phyloP scores from a whole-genome alignment of 2,888 invertebrate species.

The Ophion ellenae region DNA sequence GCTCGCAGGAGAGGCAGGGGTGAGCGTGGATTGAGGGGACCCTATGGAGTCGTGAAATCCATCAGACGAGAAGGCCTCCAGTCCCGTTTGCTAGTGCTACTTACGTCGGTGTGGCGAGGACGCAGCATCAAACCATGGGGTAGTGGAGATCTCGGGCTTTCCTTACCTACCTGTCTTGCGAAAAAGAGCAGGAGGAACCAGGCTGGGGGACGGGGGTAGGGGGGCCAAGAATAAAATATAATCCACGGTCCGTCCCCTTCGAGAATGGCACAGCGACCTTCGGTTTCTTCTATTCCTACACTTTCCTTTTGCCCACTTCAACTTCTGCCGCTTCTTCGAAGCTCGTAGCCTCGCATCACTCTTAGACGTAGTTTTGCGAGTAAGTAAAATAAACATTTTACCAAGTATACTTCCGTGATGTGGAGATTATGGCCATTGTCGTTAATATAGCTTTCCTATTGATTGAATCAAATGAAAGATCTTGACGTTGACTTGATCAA shows the following conservation, averaged over 20 bases:
- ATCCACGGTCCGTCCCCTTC: slow-evolving; percentile 79
- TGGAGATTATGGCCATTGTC: too few species aligned
- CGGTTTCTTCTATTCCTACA: slow-evolving; percentile 65
- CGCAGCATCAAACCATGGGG: slow-evolving; percentile 74
- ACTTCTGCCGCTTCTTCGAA: slow-evolving; percentile 53
- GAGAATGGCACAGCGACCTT: slow-evolving; percentile 71
- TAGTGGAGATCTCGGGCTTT: slow-evolving; percentile 68
- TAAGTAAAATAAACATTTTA: not conserved
- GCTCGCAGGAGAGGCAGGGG: slow-evolving; percentile 69
- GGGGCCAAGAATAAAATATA: slow-evolving; percentile 79
- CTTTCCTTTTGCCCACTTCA: slow-evolving; percentile 51
- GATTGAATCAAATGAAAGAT: not conserved
- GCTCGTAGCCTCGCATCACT: slow-evolving; percentile 3
- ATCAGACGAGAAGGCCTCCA: slow-evolving; percentile 78
- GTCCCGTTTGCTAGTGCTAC: slow-evolving; percentile 78
- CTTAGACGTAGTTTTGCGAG: not conserved
- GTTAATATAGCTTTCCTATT: not conserved
- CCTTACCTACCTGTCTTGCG: slow-evolving; percentile 28
- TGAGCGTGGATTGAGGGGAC: slow-evolving; percentile 80
- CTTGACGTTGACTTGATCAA: not conserved
- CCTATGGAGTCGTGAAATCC: slow-evolving; percentile 82
- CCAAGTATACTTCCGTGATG: not conserved
- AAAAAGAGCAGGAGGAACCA: slow-evolving; percentile 37
- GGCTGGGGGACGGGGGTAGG: slow-evolving; percentile 39
- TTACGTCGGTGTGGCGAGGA: slow-evolving; percentile 76